Evolutionary conservation across 2,888 invertebrate species (phyloP), one percentile per base, ranked within the genome.

Genomic region (Heteromurus nitidus): DNA sequence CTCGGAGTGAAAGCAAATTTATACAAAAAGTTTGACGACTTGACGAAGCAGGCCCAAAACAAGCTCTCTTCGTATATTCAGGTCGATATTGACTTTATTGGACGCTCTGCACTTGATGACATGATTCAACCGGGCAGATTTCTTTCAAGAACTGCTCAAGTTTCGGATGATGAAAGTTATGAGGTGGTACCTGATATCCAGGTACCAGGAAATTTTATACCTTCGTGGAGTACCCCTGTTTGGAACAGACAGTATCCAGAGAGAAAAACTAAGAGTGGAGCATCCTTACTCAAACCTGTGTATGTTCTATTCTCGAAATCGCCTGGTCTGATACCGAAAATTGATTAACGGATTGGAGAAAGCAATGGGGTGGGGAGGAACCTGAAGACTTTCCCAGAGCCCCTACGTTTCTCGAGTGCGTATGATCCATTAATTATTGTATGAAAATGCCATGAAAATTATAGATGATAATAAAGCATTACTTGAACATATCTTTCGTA

Each of bases 1-100:
- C 26, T 82, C 1, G 82, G 82, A 47, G 79, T 82, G 60, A 79
- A 79, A 44, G 82, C 82, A 0, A 68, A 82, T n/a, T 58, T 82
- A 0, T 64, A 64, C 64, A 73, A 82, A 22, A 76, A 79, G 9
- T 82, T 82, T 65, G 58, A 79, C 28, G 44, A 68, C 44, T n/a
- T 79, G 24, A 62, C 82, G n/a, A 82, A 82, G 36, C 42, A 79
- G 11, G 74, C 79, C n/a, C 24, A 60, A 16, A 28, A 44, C 16
- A 22, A 73, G 47, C 18, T 80, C 5, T 65, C 73, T 0, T 58
- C 73, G 0, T 74, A 60, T 50, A 58, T 80, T 16, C 80, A 80
- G 24, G 50, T 50, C 5, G 80, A 80, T 28, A 55, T 80, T 36
- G 80, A 80, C 18, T 80, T 80, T 28, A 26, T 67, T 18, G 72